Percentiles rank a stretch among this genome's conserved stretches.
These are phyloP conservation scores for Ophiothrix spiculata DNA, from an alignment of 35 echinoderm and acorn worm genomes.

Conservation along the genomic window DNA sequence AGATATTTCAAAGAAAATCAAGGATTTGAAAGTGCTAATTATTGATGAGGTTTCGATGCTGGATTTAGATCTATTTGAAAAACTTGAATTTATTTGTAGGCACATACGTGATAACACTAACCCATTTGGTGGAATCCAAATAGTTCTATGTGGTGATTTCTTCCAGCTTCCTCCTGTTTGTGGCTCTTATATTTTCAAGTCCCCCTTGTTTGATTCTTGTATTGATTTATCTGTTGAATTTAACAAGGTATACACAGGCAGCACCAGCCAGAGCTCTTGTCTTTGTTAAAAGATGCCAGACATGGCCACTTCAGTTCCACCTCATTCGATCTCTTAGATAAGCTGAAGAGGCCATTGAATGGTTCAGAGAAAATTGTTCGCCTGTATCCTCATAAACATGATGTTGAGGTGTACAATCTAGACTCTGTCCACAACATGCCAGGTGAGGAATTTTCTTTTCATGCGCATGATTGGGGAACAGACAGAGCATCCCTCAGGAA, in stretches of 20 bases:
- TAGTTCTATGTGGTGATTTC: neutral
- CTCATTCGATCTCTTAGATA: neutral
- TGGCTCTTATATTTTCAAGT: neutral
- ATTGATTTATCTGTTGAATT: neutral
- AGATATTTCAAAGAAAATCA: neutral
- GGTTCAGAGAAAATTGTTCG: neutral
- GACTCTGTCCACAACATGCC: neutral
- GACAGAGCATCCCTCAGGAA: neutral
- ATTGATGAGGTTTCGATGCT: conserved; percentile 6
- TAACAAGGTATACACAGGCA: neutral
- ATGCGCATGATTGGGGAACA: neutral
- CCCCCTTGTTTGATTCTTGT: neutral
- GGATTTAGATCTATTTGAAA: neutral
- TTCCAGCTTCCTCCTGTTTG: neutral
- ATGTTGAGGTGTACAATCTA: neutral
- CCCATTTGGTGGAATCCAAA: neutral
- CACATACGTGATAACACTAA: neutral
- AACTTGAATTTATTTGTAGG: neutral
- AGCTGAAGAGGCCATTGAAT: neutral
- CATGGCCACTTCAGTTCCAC: neutral
- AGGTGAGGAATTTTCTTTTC: neutral
- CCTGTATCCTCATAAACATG: neutral
- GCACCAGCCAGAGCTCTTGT: neutral
- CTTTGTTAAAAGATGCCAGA: neutral
- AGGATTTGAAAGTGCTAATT: neutral